Percentiles rank a stretch among this genome's conserved stretches.
These are phyloP conservation scores for Sphaerodactylus townsendi DNA, from an alignment of 2,113 vertebrate genomes.

Conservation along the genomic window DNA sequence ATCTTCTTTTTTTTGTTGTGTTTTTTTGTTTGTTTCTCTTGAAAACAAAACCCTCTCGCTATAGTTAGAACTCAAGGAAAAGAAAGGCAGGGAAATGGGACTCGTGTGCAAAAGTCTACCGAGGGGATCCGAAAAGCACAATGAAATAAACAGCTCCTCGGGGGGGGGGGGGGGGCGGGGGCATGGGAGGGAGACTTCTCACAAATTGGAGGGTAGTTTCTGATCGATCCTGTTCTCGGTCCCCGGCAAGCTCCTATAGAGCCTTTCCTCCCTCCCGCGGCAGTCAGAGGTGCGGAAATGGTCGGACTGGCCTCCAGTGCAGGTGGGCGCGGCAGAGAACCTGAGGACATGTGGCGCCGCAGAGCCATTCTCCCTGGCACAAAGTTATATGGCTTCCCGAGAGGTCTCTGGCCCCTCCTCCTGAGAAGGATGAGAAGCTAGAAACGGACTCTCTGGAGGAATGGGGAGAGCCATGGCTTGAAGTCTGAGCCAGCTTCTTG, in stretches of 20 bases:
- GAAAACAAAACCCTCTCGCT: conserved; percentile 61
- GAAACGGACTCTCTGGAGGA: conserved; percentile 83
- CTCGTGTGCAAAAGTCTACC: neutral
- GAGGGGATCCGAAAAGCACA: conserved; percentile 33
- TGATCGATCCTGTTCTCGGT: conserved; percentile 86
- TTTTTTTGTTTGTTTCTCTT: conserved; percentile 42
- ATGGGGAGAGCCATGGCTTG: conserved; percentile 75
- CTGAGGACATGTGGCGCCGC: conserved; percentile 86
- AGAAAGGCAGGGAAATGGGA: conserved; percentile 15
- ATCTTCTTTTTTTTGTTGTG: conserved; percentile 65
- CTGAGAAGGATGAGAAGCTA: conserved; percentile 83
- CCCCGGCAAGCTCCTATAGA: conserved; percentile 69
- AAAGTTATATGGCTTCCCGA: conserved; percentile 84
- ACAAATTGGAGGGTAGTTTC: conserved; percentile 96
- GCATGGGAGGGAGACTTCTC: conserved; percentile 64
- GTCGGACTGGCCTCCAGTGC: conserved; percentile 74
- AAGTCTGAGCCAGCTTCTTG: conserved; percentile 83
- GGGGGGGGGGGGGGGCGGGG: neutral
- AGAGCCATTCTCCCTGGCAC: conserved; percentile 82
- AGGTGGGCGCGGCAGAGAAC: conserved; percentile 81
- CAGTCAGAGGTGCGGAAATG: conserved; percentile 73
- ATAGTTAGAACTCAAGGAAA: conserved; percentile 73
- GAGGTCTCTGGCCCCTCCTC: conserved; percentile 75
- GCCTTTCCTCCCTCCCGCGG: conserved; percentile 68
- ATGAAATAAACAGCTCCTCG: conserved; percentile 38